Evolutionary conservation across 2,113 vertebrate species (phyloP), one percentile per base, ranked within the genome.

Genomic region (Paraplagusia blochii): DNA sequence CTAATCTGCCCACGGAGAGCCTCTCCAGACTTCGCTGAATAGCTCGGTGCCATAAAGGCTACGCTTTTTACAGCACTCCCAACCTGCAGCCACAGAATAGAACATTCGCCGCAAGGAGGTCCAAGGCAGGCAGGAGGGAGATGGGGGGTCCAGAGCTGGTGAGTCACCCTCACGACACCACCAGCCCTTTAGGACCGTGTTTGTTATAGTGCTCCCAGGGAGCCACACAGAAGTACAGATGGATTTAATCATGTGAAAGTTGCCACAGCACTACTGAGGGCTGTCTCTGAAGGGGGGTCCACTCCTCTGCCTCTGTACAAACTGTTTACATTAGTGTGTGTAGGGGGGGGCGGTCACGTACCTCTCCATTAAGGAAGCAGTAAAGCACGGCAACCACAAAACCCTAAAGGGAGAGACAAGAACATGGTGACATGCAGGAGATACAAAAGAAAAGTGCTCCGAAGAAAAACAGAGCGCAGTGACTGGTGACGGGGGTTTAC

Each of bases 311-410:
- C 54, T 74, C 33, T 74, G 53, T 58, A 60, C 11, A 46, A 57
- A 59, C 34, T 69, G 77, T 73, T 78, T 77, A 69, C 49, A 57
- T 74, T 11, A 55, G 8, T 22, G 60, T 39, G n/a, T 29, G 22
- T 29, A 6, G 6, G 22, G 22, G 11, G 14, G 29, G 19, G 11
- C 43, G 17, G 16, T 16, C 11, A 56, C 88, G 88, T 90, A 98
- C 96, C 94, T 98, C 96, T 66, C 95, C 95, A 13, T 98, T 98
- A 76, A 98, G 89, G 84, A 98, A 98, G 81, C 96, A 98, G 84
- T 98, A 98, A 58, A 98, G 95, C 36, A 98, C 93, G 5, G 96
- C 95, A 3, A 98, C 96, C 70, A 97, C 95, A 63, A 98, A 98
- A 19, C 96, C 96, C 96, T 98, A 61, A 33, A 53, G 45, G 71